Evolutionary conservation across 2,797 vertebrate genomes (phyloP).

Genomic region (Argentina silus): DNA sequence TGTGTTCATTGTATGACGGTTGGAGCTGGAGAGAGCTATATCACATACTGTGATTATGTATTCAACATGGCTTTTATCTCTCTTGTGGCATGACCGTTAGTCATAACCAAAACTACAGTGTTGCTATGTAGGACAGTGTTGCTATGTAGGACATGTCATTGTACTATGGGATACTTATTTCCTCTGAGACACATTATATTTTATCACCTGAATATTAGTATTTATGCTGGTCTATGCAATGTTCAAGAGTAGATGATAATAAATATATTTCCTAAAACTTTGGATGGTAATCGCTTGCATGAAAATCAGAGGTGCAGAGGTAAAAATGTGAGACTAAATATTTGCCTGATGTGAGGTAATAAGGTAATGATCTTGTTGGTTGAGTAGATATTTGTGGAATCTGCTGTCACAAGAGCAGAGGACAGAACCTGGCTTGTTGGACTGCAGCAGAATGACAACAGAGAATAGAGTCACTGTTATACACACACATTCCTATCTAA

Average conservation of each 20-base stretch:
- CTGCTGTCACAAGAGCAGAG: constrained; percentile 28
- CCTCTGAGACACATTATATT: background rate
- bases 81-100: no score
- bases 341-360: background rate
- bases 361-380: constrained; percentile 4
- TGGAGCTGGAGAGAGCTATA: no score
- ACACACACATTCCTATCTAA: constrained; percentile 45
- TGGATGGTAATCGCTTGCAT: background rate
- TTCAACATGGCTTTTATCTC: no score
- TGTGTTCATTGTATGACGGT: no score
- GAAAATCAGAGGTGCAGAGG: background rate
- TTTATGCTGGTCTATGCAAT: background rate
- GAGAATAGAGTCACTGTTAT: constrained; percentile 22
- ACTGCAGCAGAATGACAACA: background rate
- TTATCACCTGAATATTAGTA: background rate
- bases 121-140: no score
- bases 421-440: background rate
- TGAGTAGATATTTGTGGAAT: constrained; percentile 17
- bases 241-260: background rate
- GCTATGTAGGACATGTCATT: no score
- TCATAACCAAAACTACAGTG: no score
- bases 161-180: no score
- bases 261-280: background rate
- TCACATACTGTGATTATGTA: no score
- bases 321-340: background rate